phyloP scores from a whole-genome alignment of 2,113 vertebrate species.

The Natator depressus region DNA sequence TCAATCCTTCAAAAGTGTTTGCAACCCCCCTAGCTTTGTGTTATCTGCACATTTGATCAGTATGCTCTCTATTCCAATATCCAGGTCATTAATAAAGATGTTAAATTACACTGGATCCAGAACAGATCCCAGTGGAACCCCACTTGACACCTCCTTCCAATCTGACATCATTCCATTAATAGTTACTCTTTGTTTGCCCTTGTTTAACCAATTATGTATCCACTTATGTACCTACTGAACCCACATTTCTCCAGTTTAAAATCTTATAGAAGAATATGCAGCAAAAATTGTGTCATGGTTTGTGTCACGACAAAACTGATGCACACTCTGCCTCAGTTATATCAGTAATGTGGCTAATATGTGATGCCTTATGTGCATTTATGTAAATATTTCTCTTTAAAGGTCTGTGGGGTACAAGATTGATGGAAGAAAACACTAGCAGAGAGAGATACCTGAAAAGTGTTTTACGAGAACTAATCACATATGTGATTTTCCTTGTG shows the following conservation, averaged over 20 bases:
- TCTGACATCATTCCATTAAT: not conserved
- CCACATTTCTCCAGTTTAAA: not conserved
- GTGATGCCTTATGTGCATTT: not conserved
- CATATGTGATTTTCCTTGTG: conserved; percentile 90
- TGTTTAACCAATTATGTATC: not conserved
- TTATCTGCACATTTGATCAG: not conserved
- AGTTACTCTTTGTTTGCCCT: not conserved
- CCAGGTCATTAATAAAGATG: not conserved
- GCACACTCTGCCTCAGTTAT: accelerated
- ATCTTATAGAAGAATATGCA: not conserved
- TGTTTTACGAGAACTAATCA: conserved; percentile 90
- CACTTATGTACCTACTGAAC: not conserved
- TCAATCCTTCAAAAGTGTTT: not conserved
- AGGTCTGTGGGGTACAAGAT: conserved; percentile 97
- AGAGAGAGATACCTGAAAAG: conserved; percentile 93
- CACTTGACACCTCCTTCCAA: not conserved
- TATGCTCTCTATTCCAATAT: not conserved
- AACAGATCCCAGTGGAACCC: not conserved
- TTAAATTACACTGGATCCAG: not conserved
- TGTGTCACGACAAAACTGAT: not conserved
- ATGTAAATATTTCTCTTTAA: conserved; percentile 17
- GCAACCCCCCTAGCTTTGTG: not conserved
- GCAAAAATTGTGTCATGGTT: not conserved
- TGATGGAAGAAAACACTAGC: conserved; percentile 91
- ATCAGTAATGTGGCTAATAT: not conserved